These are phyloP conservation scores for Caenorhabditis afra DNA, from an alignment of 2,888 invertebrate genomes.

Conservation along the genomic window DNA sequence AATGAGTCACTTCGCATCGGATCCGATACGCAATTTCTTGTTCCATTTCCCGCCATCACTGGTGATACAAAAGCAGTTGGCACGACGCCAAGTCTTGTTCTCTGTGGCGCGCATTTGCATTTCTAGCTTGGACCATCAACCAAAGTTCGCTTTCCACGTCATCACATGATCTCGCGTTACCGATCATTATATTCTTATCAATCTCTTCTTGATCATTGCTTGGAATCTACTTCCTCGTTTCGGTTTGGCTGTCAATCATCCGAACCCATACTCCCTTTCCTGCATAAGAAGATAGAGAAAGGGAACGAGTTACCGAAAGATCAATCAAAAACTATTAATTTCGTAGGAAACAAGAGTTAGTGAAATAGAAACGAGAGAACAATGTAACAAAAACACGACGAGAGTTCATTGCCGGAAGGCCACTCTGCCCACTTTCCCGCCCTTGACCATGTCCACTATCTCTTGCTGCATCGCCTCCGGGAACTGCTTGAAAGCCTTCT, in stretches of 20 bases:
- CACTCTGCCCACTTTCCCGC: background rate
- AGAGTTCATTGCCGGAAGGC: background rate
- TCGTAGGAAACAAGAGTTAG: background rate
- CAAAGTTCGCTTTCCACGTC: conserved; percentile 23
- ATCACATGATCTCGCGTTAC: conserved; percentile 44
- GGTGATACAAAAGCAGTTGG: too few species aligned
- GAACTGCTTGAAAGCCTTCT: background rate
- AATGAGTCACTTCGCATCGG: too few species aligned
- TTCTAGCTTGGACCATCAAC: too few species aligned
- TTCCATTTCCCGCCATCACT: too few species aligned
- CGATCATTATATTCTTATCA: conserved; percentile 49
- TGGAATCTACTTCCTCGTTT: conserved; percentile 38
- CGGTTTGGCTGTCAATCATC: conserved; percentile 23
- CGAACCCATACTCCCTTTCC: background rate
- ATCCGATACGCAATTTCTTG: too few species aligned
- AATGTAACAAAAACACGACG: background rate
- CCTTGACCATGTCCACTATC: background rate
- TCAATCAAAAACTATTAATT: background rate
- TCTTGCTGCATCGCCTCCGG: background rate
- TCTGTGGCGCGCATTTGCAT: too few species aligned
- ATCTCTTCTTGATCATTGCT: conserved; percentile 46
- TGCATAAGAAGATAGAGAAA: background rate
- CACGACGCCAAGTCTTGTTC: too few species aligned
- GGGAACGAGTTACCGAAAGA: too few species aligned
- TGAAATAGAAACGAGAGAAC: background rate